Conservation (phyloP, 2,113 vertebrate species). For the Ochotona curzoniae region DNA sequence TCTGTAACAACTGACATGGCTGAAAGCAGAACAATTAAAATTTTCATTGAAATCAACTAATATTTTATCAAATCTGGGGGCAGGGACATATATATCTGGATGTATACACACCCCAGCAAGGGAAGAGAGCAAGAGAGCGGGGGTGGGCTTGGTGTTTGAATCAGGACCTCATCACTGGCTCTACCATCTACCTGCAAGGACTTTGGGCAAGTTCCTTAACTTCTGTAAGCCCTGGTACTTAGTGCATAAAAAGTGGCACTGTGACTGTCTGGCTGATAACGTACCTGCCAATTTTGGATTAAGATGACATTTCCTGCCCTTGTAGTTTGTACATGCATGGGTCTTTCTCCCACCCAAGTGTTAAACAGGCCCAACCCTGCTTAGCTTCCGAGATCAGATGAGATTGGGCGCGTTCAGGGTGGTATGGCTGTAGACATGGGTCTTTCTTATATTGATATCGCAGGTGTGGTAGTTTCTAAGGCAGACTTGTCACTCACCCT, state of each 20-base stretch:
- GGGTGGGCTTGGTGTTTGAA: neutral
- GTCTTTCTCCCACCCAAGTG: too few species aligned
- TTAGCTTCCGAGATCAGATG: too few species aligned
- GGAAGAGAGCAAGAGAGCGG: too few species aligned
- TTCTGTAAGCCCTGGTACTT: neutral
- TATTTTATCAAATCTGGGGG: neutral
- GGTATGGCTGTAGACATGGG: too few species aligned
- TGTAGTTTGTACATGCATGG: neutral
- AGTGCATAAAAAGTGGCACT: neutral
- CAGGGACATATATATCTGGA: too few species aligned
- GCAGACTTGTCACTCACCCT: neutral
- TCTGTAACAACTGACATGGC: neutral
- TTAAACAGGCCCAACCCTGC: too few species aligned
- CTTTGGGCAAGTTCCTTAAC: neutral
- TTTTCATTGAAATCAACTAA: neutral
- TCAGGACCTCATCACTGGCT: neutral
- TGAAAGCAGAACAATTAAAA: slow-evolving; percentile 20
- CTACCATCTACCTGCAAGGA: neutral
- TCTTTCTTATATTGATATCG: neutral
- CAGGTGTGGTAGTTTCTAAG: neutral
- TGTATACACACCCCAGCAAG: rapidly evolving
- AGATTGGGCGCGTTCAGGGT: too few species aligned
- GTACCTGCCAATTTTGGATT: neutral
- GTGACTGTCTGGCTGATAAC: neutral
- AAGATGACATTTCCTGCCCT: neutral